phyloP scores from a whole-genome alignment of 2,113 vertebrate species.

The Columbina picui region DNA sequence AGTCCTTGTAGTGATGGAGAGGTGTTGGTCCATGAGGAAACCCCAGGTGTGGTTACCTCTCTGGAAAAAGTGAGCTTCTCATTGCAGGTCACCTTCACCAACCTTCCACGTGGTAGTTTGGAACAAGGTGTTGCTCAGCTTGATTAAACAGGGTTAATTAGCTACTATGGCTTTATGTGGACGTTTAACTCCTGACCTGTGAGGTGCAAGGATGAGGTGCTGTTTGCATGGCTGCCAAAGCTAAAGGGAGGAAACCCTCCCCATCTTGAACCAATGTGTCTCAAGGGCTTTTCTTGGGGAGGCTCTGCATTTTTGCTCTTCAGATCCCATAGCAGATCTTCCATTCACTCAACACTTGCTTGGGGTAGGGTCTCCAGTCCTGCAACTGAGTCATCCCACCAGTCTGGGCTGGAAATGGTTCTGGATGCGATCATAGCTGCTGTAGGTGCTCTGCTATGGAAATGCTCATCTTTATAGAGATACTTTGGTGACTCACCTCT shows the following conservation, averaged over 20 bases:
- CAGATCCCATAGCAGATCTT: not conserved
- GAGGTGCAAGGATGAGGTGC: not conserved
- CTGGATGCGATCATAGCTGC: not conserved
- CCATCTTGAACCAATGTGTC: rapidly evolving
- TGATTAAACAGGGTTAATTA: not conserved
- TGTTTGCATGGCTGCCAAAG: not conserved
- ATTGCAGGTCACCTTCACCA: not conserved
- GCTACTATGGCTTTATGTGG: not conserved
- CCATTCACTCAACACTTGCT: rapidly evolving
- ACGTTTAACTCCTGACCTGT: not conserved
- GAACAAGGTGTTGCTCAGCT: not conserved
- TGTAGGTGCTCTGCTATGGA: not conserved
- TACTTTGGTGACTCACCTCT: not conserved
- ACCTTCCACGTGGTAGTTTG: not conserved
- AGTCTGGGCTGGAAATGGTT: not conserved
- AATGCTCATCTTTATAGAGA: not conserved
- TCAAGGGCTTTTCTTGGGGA: not conserved
- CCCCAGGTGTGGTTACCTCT: rapidly evolving
- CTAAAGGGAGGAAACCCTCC: not conserved
- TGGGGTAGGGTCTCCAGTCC: rapidly evolving
- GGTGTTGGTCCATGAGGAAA: rapidly evolving
- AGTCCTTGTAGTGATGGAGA: not conserved
- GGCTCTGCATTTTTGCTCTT: not conserved
- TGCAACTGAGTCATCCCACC: not conserved
- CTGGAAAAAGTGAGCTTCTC: not conserved